These are phyloP conservation scores for Nephrocerus scutellatus DNA, from an alignment of 2,888 invertebrate species.

Conservation along the genomic window DNA sequence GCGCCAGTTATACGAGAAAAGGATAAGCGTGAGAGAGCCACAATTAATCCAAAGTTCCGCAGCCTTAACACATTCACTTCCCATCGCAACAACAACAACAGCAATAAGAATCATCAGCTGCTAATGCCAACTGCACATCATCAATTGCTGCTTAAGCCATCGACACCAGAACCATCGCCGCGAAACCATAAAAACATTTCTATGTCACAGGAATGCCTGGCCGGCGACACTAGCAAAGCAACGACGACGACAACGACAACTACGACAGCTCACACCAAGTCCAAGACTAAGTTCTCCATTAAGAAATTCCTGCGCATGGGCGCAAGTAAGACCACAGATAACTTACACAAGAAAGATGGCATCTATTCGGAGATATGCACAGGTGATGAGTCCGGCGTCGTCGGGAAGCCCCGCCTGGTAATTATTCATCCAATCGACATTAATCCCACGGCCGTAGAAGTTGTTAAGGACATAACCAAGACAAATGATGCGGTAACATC, in stretches of 20 bases:
- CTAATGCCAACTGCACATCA: constrained; percentile 34
- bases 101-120: constrained; percentile 38
- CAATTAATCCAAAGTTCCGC: constrained; percentile 57
- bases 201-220: constrained; percentile 66
- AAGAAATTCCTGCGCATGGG: constrained; percentile 78
- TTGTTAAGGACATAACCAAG: constrained; percentile 58
- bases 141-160: constrained; percentile 35
- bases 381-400: constrained; percentile 38
- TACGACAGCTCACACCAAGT: constrained; percentile 50
- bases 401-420: constrained; percentile 64
- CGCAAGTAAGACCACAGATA: constrained; percentile 59
- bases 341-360: constrained; percentile 42
- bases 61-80: constrained; percentile 48
- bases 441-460: constrained; percentile 73
- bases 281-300: constrained; percentile 72
- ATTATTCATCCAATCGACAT: constrained; percentile 84
- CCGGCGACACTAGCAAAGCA: constrained; percentile 23
- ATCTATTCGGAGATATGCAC: constrained; percentile 48
- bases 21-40: constrained; percentile 66
- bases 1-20: constrained; percentile 66
- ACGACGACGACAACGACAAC: constrained; percentile 6
- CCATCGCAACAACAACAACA: constrained; percentile 38
- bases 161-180: constrained; percentile 60
- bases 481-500: constrained; percentile 39
- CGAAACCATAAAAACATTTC: constrained; percentile 60